Percentiles rank a stretch among this genome's conserved stretches.
phyloP scores from a whole-genome alignment of 2,888 invertebrate genomes.

The Drosophila bunnanda region DNA sequence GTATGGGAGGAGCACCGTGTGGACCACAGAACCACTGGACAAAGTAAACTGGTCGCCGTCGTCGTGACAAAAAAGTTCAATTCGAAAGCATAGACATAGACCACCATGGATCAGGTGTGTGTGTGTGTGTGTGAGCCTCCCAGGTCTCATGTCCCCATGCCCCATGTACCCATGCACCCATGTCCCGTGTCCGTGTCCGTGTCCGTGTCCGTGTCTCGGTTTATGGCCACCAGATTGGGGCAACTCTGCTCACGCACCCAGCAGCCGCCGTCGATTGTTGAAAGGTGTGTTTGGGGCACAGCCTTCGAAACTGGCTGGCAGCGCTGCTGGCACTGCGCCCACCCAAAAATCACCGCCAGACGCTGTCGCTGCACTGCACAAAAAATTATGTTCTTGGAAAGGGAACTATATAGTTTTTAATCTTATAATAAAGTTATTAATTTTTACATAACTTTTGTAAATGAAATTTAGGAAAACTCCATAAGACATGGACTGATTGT shows the following conservation, averaged over 20 bases:
- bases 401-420: neutral
- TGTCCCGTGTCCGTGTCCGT: conserved; percentile 16
- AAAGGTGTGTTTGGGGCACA: conserved; percentile 73
- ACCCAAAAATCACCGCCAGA: conserved; percentile 45
- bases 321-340: conserved; percentile 41
- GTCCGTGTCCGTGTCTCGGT: conserved; percentile 15
- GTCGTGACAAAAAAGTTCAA: conserved; percentile 79
- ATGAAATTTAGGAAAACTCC: neutral
- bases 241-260: conserved; percentile 64
- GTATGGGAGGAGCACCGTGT: conserved; percentile 31
- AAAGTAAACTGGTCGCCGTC: conserved; percentile 43
- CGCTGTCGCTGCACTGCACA: conserved; percentile 2
- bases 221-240: conserved; percentile 58
- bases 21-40: conserved; percentile 37
- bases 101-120: conserved; percentile 59
- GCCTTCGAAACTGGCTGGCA: conserved; percentile 76
- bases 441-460: neutral
- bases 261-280: conserved; percentile 63
- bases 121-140: conserved; percentile 44
- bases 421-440: neutral
- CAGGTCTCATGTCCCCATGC: conserved; percentile 22
- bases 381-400: neutral
- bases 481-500: neutral
- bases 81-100: conserved; percentile 66
- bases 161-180: conserved; percentile 25